Evolutionary conservation across 2,113 vertebrate species (phyloP).

Genomic region (Callopanchax toddi): DNA sequence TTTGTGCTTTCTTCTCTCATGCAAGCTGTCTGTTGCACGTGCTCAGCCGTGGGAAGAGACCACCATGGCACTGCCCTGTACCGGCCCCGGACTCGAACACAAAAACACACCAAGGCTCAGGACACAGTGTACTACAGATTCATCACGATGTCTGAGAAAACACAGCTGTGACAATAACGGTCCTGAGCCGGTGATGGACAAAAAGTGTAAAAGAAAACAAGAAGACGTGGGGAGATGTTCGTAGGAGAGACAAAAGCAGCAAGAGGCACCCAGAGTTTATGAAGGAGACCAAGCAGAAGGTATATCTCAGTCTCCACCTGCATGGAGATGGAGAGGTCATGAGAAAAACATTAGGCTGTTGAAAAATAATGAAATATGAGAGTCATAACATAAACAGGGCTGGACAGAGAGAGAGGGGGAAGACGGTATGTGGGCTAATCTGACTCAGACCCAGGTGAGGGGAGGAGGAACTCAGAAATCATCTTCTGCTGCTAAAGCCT

Average conservation of each 20-base stretch:
- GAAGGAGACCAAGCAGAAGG: not conserved
- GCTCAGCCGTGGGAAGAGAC: constrained; percentile 58
- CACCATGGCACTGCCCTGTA: constrained; percentile 65
- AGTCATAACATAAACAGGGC: constrained; percentile 60
- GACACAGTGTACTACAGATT: constrained; percentile 47
- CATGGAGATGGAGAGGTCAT: constrained; percentile 7
- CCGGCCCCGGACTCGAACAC: constrained; percentile 38
- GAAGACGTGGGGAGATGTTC: not conserved
- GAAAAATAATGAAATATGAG: constrained; percentile 41
- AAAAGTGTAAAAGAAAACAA: not conserved
- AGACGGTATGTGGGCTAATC: constrained; percentile 41
- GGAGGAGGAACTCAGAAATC: constrained; percentile 43
- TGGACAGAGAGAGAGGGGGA: constrained; percentile 11
- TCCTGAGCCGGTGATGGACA: constrained; percentile 26
- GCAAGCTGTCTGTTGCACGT: constrained; percentile 28
- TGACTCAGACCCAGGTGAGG: constrained; percentile 51
- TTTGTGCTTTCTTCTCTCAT: constrained; percentile 36
- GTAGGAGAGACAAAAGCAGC: not conserved
- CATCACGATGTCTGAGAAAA: constrained; percentile 49
- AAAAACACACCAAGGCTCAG: constrained; percentile 17
- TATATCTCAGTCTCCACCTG: not conserved
- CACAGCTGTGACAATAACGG: constrained; percentile 76
- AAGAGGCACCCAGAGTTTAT: not conserved
- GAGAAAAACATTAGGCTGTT: constrained; percentile 20
- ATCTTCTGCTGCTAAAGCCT: too few relatives aligned